Conservation (phyloP, 2,888 invertebrate genomes). For the Pomacea canaliculata region DNA sequence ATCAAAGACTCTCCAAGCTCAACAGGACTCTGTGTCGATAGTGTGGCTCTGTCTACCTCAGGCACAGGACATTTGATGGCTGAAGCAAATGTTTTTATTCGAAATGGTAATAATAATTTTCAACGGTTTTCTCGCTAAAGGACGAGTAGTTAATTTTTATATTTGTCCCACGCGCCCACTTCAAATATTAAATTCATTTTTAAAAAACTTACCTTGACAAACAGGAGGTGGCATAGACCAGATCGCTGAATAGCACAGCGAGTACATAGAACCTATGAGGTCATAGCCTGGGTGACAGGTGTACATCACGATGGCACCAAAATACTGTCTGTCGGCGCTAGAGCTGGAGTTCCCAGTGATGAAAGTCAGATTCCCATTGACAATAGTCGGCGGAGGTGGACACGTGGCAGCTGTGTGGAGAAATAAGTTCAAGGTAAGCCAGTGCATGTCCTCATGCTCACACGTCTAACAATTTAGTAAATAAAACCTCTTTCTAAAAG, state of each 20-base stretch:
- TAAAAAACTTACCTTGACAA: constrained; percentile 17
- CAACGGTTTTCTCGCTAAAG: too few species aligned
- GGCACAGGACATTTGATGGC: constrained; percentile 15
- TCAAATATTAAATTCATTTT: background rate
- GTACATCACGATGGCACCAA: constrained; percentile 52
- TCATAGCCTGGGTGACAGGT: constrained; percentile 51
- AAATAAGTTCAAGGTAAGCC: too few species aligned
- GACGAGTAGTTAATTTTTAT: background rate
- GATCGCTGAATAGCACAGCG: constrained; percentile 44
- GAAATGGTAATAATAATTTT: too few species aligned
- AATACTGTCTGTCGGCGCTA: background rate
- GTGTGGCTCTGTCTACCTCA: constrained; percentile 1
- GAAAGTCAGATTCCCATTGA: background rate
- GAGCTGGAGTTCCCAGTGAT: background rate
- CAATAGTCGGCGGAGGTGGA: background rate
- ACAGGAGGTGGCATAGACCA: constrained; percentile 27
- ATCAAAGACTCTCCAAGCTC: background rate
- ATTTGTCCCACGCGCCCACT: too few species aligned
- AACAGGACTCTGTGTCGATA: background rate
- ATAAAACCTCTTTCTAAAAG: too few species aligned
- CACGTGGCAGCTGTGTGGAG: constrained; percentile 6
- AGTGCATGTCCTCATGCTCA: too few species aligned
- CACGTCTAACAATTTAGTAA: too few species aligned
- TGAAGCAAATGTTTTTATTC: background rate
- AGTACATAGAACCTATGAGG: constrained; percentile 33